Percentiles rank a stretch among this genome's conserved stretches.
These are phyloP conservation scores for Anagyrus pseudococci DNA, from an alignment of 2,888 invertebrate species.

Conservation along the genomic window DNA sequence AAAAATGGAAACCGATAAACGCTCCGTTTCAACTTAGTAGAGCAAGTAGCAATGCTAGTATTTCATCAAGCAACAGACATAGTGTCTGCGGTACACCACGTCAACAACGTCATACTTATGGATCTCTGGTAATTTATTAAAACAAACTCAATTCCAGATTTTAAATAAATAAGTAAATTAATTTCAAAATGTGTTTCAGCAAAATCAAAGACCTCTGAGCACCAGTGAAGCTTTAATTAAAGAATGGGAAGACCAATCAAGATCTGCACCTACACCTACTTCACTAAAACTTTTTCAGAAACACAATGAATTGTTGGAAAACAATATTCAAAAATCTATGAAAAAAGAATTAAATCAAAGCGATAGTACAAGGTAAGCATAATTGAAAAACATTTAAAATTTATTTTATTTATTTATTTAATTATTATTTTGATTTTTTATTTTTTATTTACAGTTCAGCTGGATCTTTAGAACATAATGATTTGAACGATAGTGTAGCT, in stretches of 20 bases:
- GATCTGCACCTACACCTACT: conserved; percentile 77
- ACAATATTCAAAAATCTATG: conserved; percentile 51
- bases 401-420: conserved; percentile 11
- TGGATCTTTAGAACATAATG: conserved; percentile 45
- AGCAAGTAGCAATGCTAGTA: conserved; percentile 80
- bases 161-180: conserved; percentile 51
- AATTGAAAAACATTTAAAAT: conserved; percentile 4
- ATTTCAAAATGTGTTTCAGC: conserved; percentile 21
- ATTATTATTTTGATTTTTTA: neutral
- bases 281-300: conserved; percentile 65
- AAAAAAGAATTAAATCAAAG: conserved; percentile 52
- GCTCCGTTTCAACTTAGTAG: conserved; percentile 84
- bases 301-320: conserved; percentile 45
- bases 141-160: conserved; percentile 18
- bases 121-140: conserved; percentile 63
- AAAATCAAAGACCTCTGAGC: conserved; percentile 62
- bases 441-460: conserved; percentile 44
- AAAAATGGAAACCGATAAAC: conserved; percentile 83
- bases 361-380: conserved; percentile 51
- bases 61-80: conserved; percentile 62
- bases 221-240: conserved; percentile 66
- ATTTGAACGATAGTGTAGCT: conserved; percentile 54
- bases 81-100: conserved; percentile 57
- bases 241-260: conserved; percentile 75
- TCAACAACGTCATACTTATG: conserved; percentile 69